Evolutionary conservation across 2,797 vertebrate genomes (phyloP).

Genomic region (Margarornis squamiger): DNA sequence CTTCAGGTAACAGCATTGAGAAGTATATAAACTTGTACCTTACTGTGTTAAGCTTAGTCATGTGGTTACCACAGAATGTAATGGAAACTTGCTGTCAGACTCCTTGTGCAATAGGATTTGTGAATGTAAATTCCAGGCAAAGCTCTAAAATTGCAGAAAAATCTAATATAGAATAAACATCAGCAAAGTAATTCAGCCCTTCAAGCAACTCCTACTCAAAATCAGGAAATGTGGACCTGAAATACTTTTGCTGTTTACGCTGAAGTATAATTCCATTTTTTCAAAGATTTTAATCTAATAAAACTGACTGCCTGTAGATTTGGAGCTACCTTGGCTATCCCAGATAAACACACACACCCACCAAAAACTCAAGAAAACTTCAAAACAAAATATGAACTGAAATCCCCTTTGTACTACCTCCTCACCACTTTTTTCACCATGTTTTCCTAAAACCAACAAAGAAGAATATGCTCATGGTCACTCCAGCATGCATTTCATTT

Average conservation of each 20-base stretch:
- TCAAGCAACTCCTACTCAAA: background rate
- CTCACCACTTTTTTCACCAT: background rate
- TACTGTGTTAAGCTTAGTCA: background rate
- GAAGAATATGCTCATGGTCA: background rate
- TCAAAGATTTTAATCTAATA: background rate
- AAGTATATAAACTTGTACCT: background rate
- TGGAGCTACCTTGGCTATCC: background rate
- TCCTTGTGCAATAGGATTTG: background rate
- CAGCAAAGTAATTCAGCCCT: background rate
- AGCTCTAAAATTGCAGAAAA: background rate
- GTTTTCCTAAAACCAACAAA: background rate
- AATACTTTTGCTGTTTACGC: background rate
- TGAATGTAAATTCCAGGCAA: background rate
- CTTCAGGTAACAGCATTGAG: background rate
- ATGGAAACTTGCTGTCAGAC: background rate
- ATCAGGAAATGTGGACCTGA: background rate
- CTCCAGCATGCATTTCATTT: background rate
- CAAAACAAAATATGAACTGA: background rate
- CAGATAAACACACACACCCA: background rate
- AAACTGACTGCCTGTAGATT: background rate
- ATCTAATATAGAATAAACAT: background rate
- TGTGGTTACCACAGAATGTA: background rate
- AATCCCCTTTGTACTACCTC: background rate
- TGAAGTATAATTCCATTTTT: background rate
- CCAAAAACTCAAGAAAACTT: background rate